These are phyloP conservation scores for Galago senegalensis DNA, from an alignment of 2,797 vertebrate species.

Conservation along the genomic window DNA sequence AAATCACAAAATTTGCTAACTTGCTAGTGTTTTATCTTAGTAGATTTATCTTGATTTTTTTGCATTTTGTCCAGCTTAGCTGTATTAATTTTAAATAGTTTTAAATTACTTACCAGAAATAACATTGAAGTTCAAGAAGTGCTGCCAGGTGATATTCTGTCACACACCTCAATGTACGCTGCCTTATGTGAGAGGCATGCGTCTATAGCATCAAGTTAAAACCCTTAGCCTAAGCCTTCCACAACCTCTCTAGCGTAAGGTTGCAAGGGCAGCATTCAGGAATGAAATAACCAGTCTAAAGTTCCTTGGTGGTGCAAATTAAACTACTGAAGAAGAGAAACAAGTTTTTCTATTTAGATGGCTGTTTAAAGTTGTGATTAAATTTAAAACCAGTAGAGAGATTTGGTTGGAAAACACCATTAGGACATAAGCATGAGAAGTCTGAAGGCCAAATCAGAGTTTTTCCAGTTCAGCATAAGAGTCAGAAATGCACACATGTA, in stretches of 20 bases:
- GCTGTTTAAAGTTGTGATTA: not conserved
- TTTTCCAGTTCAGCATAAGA: not conserved
- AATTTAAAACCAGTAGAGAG: not conserved
- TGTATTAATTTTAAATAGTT: not conserved
- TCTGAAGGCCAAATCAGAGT: not conserved
- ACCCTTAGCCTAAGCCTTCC: not conserved
- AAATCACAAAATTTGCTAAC: no score
- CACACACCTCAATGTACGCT: not conserved
- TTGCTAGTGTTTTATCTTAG: not conserved
- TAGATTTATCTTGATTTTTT: not conserved
- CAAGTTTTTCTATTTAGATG: not conserved
- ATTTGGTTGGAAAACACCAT: not conserved
- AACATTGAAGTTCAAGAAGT: not conserved
- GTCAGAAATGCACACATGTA: not conserved
- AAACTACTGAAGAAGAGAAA: not conserved
- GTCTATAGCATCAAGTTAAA: not conserved
- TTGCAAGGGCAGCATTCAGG: not conserved
- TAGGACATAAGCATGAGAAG: not conserved
- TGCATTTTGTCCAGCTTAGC: not conserved
- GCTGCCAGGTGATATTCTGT: not conserved
- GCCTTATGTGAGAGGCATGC: not conserved
- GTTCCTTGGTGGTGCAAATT: not conserved
- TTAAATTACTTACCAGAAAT: conserved; percentile 2
- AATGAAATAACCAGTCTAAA: not conserved
- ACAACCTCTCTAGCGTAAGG: not conserved